phyloP scores from a whole-genome alignment of 1,140 invertebrate species.

The Rhyacophila brunnea region DNA sequence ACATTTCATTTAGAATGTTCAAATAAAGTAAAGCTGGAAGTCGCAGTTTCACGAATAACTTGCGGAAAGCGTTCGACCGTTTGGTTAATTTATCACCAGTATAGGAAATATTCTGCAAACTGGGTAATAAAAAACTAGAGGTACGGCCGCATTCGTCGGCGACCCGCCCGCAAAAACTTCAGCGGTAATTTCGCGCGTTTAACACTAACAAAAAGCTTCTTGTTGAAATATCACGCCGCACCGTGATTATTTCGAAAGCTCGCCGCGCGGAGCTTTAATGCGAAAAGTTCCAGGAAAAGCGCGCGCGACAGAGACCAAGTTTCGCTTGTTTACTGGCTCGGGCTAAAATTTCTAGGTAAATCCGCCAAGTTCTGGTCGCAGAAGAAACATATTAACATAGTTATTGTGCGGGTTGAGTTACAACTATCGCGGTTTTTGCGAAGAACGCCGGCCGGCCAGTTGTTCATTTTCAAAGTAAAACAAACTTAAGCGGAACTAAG shows the following conservation, averaged over 20 bases:
- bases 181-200: constrained; percentile 2
- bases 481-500: not conserved
- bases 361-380: not conserved
- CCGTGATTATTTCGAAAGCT: constrained; percentile 8
- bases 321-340: constrained; percentile 13
- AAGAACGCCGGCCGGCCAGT: too few species aligned
- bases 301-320: constrained; percentile 12
- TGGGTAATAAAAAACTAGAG: too few species aligned
- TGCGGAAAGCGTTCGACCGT: not conserved
- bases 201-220: constrained; percentile 6
- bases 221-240: constrained; percentile 6
- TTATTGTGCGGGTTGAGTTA: not conserved
- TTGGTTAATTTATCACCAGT: too few species aligned
- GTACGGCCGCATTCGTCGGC: not conserved
- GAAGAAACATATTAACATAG: not conserved
- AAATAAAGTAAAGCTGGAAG: not conserved
- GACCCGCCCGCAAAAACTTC: not conserved
- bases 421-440: not conserved
- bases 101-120: too few species aligned
- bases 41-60: not conserved
- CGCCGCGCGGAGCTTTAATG: constrained; percentile 14
- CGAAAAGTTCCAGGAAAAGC: constrained; percentile 18
- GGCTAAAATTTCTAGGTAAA: not conserved
- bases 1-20: too few species aligned
- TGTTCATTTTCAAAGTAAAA: not conserved